A percentile compares a stretch with the other conserved stretches of the same genome.
These are phyloP conservation scores for Phasianus colchicus DNA, from an alignment of 2,113 vertebrate genomes.

Conservation along the genomic window DNA sequence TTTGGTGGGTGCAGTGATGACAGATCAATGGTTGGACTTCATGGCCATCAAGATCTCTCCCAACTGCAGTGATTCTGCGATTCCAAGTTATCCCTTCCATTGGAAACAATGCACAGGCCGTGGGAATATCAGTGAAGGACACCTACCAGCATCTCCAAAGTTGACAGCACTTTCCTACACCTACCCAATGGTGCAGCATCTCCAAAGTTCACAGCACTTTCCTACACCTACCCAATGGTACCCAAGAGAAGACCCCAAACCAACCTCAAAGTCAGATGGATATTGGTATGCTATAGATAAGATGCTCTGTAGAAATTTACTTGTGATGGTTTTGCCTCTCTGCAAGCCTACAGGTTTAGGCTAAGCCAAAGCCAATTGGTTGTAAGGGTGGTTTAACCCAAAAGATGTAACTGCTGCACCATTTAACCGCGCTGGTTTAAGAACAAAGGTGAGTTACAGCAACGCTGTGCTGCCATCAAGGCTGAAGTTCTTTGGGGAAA, in stretches of 20 bases:
- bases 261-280: background rate
- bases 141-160: fast-evolving
- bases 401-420: background rate
- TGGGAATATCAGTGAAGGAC: fast-evolving
- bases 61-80: background rate
- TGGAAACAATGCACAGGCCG: background rate
- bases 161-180: background rate
- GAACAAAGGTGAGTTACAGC: background rate
- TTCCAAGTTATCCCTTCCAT: background rate
- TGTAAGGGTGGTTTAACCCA: background rate
- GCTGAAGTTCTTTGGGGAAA: background rate
- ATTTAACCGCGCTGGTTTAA: fast-evolving
- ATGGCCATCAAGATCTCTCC: background rate
- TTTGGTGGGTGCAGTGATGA: background rate
- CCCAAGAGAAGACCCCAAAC: background rate
- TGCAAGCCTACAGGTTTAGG: no score
- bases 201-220: background rate
- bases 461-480: background rate
- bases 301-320: fast-evolving
- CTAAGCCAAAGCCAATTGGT: background rate
- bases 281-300: no score
- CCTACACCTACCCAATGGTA: background rate
- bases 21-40: background rate
- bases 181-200: fast-evolving
- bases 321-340: background rate